Evolutionary conservation across 1,140 invertebrate genomes (phyloP), one percentile per base, ranked within the genome.

Genomic region (Manduca sexta): DNA sequence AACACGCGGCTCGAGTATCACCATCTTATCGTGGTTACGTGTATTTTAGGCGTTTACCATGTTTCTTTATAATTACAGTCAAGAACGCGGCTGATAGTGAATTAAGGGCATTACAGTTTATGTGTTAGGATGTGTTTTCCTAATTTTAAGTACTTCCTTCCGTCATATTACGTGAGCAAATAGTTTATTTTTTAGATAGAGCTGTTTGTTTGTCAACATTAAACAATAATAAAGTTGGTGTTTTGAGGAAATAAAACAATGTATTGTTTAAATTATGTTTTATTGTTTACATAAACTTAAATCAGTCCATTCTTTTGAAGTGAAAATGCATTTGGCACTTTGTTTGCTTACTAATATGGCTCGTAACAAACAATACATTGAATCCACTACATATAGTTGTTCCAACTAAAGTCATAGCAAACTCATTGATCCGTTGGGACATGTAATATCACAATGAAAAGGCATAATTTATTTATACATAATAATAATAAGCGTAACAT

Each of bases 261-360:
- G 26, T 48, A 57, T 49, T 47, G 44, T 68, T 76, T 51, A 58
- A 56, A 51, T 63, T 59, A 50, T 59, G 17, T 51, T 76, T 71
- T 71, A 74, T 69, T 77, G 56, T 74, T 69, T 59, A 74, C 55
- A 74, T 72, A 77, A 60, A 58, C 64, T 72, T 76, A 73, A 84
- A 77, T 87, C 80, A 87, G 82, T 87, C 82, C 69, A 75, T 85
- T 81, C 74, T 78, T 85, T 76, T 77, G 76, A 83, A 83, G 71
- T 78, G 71, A 72, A 81, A 63, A 83, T 68, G 66, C 80, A 80
- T 87, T 87, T 86, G 85, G 85, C 85, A 87, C 83, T 75, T 85
- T 78, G 64, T 80, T 83, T 68, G 73, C 75, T 75, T 74, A 69
- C 68, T 74, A 79, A 74, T 85, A 87, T 87, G 83, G 82, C 82